Evolutionary conservation across 2,113 vertebrate species (phyloP), one percentile per base, ranked within the genome.

Genomic region (Engystomops pustulosus): DNA sequence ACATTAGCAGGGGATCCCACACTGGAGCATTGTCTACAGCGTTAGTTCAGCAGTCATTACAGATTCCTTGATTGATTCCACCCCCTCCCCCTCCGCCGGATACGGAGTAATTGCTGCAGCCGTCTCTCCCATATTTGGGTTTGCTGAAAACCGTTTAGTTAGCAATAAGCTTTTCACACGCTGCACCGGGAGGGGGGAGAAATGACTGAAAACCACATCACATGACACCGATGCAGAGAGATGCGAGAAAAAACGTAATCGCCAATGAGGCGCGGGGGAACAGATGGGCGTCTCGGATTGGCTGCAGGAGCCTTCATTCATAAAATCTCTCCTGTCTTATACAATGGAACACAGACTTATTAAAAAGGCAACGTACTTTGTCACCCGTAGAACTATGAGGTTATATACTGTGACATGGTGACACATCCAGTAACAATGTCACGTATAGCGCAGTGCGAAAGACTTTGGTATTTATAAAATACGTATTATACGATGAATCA

Each of bases 251-350:
- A 69, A 62, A 27, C n/a, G 15, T 30, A 44, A 55, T 69, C 34
- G 60, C 45, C 58, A 49, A 20, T 53, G 14, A 77, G 32, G 47
- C 32, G 45, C 36, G 23, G 69, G 41, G 55, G 70, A 78, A 84
- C 74, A 69, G 74, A 84, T 68, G 82, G 44, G 68, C 12, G 72
- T 4, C 60, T 53, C 2, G 30, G 23, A 84, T 84, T 84, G 82
- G 82, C 72, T 30, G 71, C 6, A 23, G 53, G 12, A 53, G 15
- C 60, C 32, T 65, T 84, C 82, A 84, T 84, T 84, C 82, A 84
- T 84, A 84, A 84, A 84, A 76, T 41, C 34, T 55, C 11, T 51
- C 30, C 51, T 32, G 74, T 58, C 44, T 74, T 20, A n/a, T 78
- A 14, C 49, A n/a, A 58, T 55, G 58, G 51, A 77, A 32, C 34